Conservation (phyloP, 2,113 vertebrate genomes). For the Sylvilagus bachmani region DNA sequence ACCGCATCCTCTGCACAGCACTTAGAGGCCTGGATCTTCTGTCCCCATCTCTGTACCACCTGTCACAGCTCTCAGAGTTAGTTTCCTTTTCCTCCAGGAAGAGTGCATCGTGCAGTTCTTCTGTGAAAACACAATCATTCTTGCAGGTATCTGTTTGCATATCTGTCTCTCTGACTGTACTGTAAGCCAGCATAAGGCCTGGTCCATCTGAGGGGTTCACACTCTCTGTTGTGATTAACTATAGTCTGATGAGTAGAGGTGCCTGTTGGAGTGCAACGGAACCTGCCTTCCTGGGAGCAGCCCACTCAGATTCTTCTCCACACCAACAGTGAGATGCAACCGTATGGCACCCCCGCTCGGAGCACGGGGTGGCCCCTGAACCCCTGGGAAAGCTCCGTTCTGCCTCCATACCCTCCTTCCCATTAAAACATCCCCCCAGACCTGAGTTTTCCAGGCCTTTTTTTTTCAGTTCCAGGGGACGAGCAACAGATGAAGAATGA, state of each 20-base stretch:
- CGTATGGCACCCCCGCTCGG: rapidly evolving
- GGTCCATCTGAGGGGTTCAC: neutral
- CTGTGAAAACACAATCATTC: neutral
- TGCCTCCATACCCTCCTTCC: neutral
- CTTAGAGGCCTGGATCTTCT: neutral
- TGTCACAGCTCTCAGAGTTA: neutral
- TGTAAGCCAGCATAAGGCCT: neutral
- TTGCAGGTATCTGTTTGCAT: neutral
- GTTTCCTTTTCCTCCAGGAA: neutral
- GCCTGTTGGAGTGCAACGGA: neutral
- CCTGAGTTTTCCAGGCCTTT: neutral
- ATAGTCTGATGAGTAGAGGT: neutral
- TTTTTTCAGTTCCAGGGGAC: neutral
- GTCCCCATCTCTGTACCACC: neutral
- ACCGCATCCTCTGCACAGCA: neutral
- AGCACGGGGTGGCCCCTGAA: neutral
- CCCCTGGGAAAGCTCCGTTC: rapidly evolving
- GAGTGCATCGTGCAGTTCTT: neutral
- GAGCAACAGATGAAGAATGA: neutral
- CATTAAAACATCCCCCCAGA: neutral
- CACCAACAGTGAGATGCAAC: too few relatives aligned
- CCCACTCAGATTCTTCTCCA: neutral
- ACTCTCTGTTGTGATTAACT: neutral
- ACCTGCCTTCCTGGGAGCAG: neutral
- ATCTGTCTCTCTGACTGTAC: neutral